A percentile compares a stretch with the other conserved stretches of the same genome.
phyloP scores from a whole-genome alignment of 2,113 vertebrate genomes.

The Corythaixoides concolor region DNA sequence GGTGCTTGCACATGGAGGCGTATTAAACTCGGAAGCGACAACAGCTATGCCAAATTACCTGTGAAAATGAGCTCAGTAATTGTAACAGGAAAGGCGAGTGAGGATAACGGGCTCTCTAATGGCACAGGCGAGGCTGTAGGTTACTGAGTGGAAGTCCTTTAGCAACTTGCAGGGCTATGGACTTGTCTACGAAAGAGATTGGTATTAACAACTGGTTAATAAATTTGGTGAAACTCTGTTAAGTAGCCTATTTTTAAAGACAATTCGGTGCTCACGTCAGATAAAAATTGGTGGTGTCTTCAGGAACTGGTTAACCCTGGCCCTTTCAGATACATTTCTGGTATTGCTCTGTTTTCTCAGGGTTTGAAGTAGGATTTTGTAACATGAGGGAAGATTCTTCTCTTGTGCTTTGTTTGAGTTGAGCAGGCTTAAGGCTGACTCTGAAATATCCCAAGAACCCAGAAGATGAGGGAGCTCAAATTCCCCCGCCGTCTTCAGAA shows the following conservation, averaged over 20 bases:
- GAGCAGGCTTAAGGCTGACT: background rate
- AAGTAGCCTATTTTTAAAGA: background rate
- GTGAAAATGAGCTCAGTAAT: background rate
- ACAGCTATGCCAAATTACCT: conserved; percentile 5
- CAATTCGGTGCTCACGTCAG: background rate
- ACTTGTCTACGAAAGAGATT: background rate
- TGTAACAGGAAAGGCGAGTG: background rate
- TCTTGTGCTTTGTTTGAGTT: background rate
- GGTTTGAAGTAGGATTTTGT: background rate
- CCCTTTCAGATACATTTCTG: background rate
- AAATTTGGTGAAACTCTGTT: background rate
- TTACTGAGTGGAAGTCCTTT: background rate
- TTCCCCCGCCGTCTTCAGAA: background rate
- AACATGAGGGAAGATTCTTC: background rate
- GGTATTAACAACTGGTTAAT: background rate
- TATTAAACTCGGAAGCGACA: background rate
- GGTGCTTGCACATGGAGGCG: background rate
- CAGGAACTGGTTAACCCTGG: background rate
- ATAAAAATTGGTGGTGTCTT: background rate
- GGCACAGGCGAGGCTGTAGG: background rate
- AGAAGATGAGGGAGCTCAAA: background rate
- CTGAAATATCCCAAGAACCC: background rate
- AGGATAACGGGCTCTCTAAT: background rate
- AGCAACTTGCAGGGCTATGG: background rate
- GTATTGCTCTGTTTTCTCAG: background rate